Percentiles rank a stretch among this genome's conserved stretches.
Evolutionary conservation across 2,888 invertebrate genomes (phyloP).

Genomic region (Schrankia costaestrigalis): DNA sequence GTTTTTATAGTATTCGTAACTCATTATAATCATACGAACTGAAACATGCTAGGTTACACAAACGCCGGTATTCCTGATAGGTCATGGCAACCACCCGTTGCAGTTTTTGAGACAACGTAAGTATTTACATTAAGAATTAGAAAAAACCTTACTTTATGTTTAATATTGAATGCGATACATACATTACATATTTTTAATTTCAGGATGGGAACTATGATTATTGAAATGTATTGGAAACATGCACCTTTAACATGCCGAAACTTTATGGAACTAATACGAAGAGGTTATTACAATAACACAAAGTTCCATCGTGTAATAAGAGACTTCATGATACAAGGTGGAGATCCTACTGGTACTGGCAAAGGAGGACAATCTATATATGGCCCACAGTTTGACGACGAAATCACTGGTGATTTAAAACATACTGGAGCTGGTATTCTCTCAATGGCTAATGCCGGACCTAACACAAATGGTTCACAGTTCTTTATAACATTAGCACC

Average conservation of each 20-base stretch:
- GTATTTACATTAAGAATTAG: too few relatives aligned
- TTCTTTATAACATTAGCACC: constrained; percentile 98
- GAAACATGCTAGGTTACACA: constrained; percentile 69
- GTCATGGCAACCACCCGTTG: constrained; percentile 93
- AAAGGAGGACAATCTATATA: constrained; percentile 98
- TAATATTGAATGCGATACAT: neutral
- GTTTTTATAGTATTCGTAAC: too few relatives aligned
- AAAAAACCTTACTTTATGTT: neutral
- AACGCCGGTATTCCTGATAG: constrained; percentile 91
- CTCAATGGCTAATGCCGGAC: constrained; percentile 99
- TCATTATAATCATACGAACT: too few relatives aligned
- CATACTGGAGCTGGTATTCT: constrained; percentile 95
- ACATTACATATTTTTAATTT: constrained; percentile 31
- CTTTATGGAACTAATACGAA: constrained; percentile 95
- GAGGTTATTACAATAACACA: constrained; percentile 98
- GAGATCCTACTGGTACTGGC: constrained; percentile 98
- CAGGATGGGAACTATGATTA: constrained; percentile 94
- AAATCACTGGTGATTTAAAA: constrained; percentile 95
- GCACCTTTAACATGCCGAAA: constrained; percentile 98
- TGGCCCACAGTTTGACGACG: constrained; percentile 96
- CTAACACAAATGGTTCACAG: constrained; percentile 98
- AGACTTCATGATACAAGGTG: constrained; percentile 96
- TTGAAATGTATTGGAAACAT: constrained; percentile 99
- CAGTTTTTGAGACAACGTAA: constrained; percentile 91
- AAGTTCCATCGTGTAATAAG: constrained; percentile 97